Evolutionary conservation across 2,113 vertebrate species (phyloP), one percentile per base, ranked within the genome.

Genomic region (Aptenodytes forsteri): DNA sequence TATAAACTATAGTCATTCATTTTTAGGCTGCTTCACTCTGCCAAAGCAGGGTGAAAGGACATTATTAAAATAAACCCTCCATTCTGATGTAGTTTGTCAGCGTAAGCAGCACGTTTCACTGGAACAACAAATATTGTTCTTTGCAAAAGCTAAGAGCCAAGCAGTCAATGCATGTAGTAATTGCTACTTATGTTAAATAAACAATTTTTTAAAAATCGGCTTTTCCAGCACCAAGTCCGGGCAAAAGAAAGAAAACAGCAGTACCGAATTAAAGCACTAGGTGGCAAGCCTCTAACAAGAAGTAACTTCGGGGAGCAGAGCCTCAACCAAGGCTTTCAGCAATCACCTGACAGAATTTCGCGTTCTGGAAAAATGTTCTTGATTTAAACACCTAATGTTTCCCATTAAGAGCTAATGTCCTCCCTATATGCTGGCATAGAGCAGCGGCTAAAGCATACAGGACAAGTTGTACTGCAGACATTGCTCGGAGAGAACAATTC

Each of bases 201-300:
- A 36, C 26, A 5, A 0, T 18, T 20, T 15, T 9, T 44, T 2
- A 1, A 5, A 29, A 56, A 16, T 29, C 8, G 22, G 40, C 30
- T 75, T 52, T 73, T 10, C 10, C 65, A 21, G 55, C 49, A 11
- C 38, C 0, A 20, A 8, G 30, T 22, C 20, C 23, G 8, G 50
- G 40, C 34, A 21, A 11, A 34, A 64, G 62, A 1, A 11, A 26
- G 65, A 3, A 32, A 27, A 5, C 34, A 67, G 92, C 93, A 94
- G 36, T 97, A 52, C 96, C 64, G 46, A 1, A 12, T 1, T 8
- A 3, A 12, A 92, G 91, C 97, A 89, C 94, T 96, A 97, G 97
- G 96, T 97, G 97, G 97, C 96, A 87, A 65, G 89, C 89, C 36
- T 64, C 93, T 90, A 95, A 95, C 92, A 82, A 92, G 83, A 79